A percentile compares a stretch with the other conserved stretches of the same genome.
phyloP scores from a whole-genome alignment of 2,888 invertebrate genomes.

The Folsomia candida region DNA sequence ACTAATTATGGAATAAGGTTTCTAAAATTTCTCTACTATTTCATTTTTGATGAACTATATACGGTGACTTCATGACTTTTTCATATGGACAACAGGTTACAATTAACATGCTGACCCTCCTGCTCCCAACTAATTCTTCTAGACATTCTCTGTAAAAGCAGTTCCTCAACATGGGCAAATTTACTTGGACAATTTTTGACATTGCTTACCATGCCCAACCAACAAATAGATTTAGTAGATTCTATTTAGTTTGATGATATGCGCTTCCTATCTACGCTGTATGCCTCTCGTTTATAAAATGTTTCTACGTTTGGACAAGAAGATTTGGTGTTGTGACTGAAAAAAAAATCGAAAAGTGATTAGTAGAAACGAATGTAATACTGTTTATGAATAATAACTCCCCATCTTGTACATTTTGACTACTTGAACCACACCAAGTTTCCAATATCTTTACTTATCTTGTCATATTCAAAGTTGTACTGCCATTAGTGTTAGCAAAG shows the following conservation, averaged over 20 bases:
- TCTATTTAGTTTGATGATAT: too few species aligned
- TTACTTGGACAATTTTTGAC: too few species aligned
- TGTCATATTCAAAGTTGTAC: constrained; percentile 11
- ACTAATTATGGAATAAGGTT: not conserved
- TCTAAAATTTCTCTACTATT: constrained; percentile 8
- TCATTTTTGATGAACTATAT: too few species aligned
- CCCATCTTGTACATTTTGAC: not conserved
- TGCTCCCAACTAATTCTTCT: too few species aligned
- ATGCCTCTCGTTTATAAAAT: not conserved
- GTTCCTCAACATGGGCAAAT: too few species aligned
- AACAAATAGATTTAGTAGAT: too few species aligned
- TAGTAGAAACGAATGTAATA: not conserved
- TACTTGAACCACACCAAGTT: not conserved
- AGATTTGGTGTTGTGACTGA: not conserved
- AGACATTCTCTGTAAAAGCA: too few species aligned
- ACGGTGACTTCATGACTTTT: too few species aligned
- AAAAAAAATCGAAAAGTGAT: not conserved
- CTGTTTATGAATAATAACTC: too few species aligned
- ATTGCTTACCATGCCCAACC: too few species aligned
- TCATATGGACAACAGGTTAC: too few species aligned
- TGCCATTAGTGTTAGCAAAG: constrained; percentile 13
- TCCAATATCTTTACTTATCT: constrained; percentile 9
- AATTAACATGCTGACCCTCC: too few species aligned
- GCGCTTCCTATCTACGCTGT: not conserved
- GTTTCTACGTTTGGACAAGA: not conserved